Evolutionary conservation across 2,888 invertebrate genomes (phyloP).

Genomic region (Bellardia bayeri): DNA sequence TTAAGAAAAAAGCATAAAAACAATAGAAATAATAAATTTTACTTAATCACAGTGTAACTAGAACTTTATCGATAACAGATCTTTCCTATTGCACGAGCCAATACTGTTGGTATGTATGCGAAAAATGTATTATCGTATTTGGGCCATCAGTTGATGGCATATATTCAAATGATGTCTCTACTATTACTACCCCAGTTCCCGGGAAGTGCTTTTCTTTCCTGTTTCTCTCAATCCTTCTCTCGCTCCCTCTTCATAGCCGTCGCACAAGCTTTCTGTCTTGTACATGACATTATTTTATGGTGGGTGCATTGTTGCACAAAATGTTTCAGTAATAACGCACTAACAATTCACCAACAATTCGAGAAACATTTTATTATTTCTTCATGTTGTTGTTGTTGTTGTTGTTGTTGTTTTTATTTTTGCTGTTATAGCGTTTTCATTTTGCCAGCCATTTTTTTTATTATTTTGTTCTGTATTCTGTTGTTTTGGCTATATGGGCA

Average conservation of each 20-base stretch:
- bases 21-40: no score
- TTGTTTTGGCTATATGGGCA: not conserved
- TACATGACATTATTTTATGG: slow-evolving; percentile 53
- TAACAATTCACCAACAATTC: slow-evolving; percentile 24
- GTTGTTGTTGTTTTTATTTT: not conserved
- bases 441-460: slow-evolving; percentile 37
- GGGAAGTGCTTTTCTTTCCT: slow-evolving; percentile 2
- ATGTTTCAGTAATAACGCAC: slow-evolving; percentile 38
- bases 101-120: slow-evolving; percentile 14
- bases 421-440: slow-evolving; percentile 25
- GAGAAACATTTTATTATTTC: slow-evolving; percentile 47
- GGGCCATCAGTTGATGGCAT: slow-evolving; percentile 37
- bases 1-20: no score
- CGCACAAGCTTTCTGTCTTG: slow-evolving; percentile 5
- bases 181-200: not conserved
- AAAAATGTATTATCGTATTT: slow-evolving; percentile 14
- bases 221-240: not conserved
- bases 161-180: slow-evolving; percentile 31
- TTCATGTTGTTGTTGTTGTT: not conserved
- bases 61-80: not conserved
- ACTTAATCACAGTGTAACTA: no score
- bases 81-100: not conserved
- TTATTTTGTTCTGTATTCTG: slow-evolving; percentile 13
- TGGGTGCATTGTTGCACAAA: slow-evolving; percentile 64
- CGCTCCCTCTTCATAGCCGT: not conserved